phyloP scores from a whole-genome alignment of 2,888 invertebrate genomes.

The Ormyrus labotus region DNA sequence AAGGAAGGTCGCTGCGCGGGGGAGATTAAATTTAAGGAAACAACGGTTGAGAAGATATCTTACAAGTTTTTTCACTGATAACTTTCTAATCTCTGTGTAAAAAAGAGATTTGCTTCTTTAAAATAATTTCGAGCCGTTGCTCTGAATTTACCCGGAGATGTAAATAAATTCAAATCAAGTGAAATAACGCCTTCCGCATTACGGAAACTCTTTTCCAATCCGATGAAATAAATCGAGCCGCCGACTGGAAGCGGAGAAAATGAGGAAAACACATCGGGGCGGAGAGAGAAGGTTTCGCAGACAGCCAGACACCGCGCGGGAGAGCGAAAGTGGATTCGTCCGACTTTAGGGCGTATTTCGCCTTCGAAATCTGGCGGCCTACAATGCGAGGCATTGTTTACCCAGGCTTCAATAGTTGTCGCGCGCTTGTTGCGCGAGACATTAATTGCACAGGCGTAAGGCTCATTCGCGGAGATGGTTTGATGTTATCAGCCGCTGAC shows the following conservation, averaged over 20 bases:
- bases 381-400: slow-evolving; percentile 47
- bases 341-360: background rate
- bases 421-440: slow-evolving; percentile 37
- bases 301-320: background rate
- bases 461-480: slow-evolving; percentile 36
- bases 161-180: too few species aligned
- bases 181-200: too few species aligned
- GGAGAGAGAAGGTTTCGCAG: slow-evolving; percentile 9
- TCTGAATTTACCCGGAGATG: too few species aligned
- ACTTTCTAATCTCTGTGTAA: too few species aligned
- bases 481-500: slow-evolving; percentile 24
- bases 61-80: too few species aligned
- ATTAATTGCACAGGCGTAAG: slow-evolving; percentile 43
- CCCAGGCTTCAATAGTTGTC: slow-evolving; percentile 40
- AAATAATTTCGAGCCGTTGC: too few species aligned
- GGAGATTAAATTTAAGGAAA: too few species aligned
- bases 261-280: background rate
- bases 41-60: too few species aligned
- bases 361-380: background rate
- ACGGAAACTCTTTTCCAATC: too few species aligned
- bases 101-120: too few species aligned
- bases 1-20: background rate
- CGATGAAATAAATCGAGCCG: too few species aligned
- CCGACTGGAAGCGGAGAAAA: background rate
- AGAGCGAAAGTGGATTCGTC: background rate